Conservation (phyloP, 2,113 vertebrate genomes). For the Bujurquina vittata region DNA sequence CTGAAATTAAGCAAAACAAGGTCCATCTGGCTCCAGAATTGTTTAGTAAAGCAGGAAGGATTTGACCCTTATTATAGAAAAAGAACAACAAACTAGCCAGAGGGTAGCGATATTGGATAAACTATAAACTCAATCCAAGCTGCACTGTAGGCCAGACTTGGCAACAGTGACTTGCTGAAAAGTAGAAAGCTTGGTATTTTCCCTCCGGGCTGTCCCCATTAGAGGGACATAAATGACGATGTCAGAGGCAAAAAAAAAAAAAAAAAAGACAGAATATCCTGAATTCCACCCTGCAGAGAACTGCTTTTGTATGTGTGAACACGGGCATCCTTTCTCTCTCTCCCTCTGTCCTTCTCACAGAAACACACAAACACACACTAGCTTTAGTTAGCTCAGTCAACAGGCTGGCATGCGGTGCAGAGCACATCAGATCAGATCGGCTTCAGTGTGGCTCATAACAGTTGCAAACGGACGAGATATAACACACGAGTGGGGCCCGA, state of each 20-base stretch:
- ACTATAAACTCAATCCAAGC: conserved; percentile 54
- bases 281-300: conserved; percentile 66
- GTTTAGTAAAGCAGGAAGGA: conserved; percentile 71
- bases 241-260: conserved; percentile 59
- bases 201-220: conserved; percentile 58
- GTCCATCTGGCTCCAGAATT: conserved; percentile 70
- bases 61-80: conserved; percentile 68
- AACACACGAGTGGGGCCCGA: conserved; percentile 12
- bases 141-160: conserved; percentile 48
- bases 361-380: conserved; percentile 52
- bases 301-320: conserved; percentile 76
- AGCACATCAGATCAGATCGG: conserved; percentile 63
- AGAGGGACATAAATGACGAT: conserved; percentile 66
- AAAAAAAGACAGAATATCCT: conserved; percentile 57
- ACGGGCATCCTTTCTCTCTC: conserved; percentile 59
- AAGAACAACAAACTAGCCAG: conserved; percentile 53
- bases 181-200: conserved; percentile 51
- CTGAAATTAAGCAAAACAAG: conserved; percentile 74
- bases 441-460: conserved; percentile 67
- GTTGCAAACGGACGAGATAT: conserved; percentile 55
- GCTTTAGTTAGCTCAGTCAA: conserved; percentile 68
- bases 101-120: conserved; percentile 57
- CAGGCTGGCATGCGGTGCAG: conserved; percentile 73
- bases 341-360: conserved; percentile 40
- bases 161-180: conserved; percentile 54